Percentiles rank a stretch among this genome's conserved stretches.
phyloP scores from a whole-genome alignment of 1,140 invertebrate species.

The Orchesella cincta region DNA sequence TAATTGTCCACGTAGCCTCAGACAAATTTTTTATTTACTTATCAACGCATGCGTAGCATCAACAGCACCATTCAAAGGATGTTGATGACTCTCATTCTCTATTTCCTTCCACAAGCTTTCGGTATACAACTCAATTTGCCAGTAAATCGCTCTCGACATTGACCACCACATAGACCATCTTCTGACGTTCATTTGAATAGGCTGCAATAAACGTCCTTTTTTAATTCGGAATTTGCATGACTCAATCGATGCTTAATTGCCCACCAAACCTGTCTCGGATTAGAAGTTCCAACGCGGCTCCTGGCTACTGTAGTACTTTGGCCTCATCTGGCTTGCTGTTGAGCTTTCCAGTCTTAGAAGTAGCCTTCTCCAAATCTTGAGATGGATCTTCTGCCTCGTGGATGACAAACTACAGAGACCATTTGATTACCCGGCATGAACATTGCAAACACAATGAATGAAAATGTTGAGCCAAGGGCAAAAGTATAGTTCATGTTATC shows the following conservation, averaged over 20 bases:
- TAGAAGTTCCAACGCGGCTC: background rate
- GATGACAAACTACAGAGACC: slow-evolving; percentile 70
- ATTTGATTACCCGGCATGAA: slow-evolving; percentile 71
- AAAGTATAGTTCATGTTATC: slow-evolving; percentile 58
- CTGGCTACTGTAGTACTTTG: no score
- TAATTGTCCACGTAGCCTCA: no score
- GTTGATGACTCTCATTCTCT: slow-evolving; percentile 54
- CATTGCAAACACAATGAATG: slow-evolving; percentile 60
- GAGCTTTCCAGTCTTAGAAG: slow-evolving; percentile 59
- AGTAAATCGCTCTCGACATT: slow-evolving; percentile 55
- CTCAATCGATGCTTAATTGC: background rate
- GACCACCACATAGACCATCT: slow-evolving; percentile 80
- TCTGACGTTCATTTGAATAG: slow-evolving; percentile 70
- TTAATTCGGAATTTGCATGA: slow-evolving; percentile 60
- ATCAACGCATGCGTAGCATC: slow-evolving; percentile 74
- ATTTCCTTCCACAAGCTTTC: slow-evolving; percentile 72
- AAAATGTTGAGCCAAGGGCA: slow-evolving; percentile 53
- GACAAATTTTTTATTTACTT: slow-evolving; percentile 61
- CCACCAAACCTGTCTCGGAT: no score
- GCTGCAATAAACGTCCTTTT: slow-evolving; percentile 70
- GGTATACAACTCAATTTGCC: slow-evolving; percentile 71
- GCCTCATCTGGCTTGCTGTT: no score
- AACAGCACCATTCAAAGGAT: slow-evolving; percentile 73
- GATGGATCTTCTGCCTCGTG: background rate
- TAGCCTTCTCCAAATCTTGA: background rate